Percentiles rank a stretch among this genome's conserved stretches.
These are phyloP conservation scores for Orchestia grillus DNA, from an alignment of 1,140 invertebrate genomes.

Conservation along the genomic window DNA sequence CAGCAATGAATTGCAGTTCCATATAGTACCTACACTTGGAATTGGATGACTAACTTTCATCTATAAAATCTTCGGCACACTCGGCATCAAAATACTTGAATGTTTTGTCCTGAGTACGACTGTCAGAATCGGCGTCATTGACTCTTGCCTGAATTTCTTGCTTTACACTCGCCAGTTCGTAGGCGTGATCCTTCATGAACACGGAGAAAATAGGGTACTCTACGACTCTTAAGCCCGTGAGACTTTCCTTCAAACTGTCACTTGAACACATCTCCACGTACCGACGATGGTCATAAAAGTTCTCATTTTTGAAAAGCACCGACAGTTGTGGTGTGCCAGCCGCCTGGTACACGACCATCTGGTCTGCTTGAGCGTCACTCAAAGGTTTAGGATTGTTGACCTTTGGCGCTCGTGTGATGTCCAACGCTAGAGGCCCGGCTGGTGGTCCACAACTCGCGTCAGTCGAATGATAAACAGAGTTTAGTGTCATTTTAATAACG, in stretches of 20 bases:
- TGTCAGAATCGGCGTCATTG: background rate
- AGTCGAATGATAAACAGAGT: background rate
- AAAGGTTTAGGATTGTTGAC: background rate
- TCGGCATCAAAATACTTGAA: constrained; percentile 41
- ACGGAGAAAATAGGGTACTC: constrained; percentile 17
- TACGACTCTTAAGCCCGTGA: background rate
- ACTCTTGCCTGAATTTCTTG: background rate
- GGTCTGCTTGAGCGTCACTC: background rate
- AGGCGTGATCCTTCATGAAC: background rate
- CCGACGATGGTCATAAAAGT: background rate
- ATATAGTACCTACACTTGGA: background rate
- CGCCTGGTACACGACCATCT: background rate
- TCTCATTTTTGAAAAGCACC: constrained; percentile 34
- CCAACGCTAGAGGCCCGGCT: background rate
- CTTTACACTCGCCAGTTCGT: background rate
- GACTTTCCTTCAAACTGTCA: constrained; percentile 4
- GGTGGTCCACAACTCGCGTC: background rate
- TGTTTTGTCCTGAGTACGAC: background rate
- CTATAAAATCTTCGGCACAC: background rate
- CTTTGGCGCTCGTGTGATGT: background rate
- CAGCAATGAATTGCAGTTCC: background rate
- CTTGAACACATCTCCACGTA: background rate
- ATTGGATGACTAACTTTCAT: background rate
- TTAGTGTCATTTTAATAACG: background rate
- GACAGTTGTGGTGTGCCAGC: background rate